Evolutionary conservation across 2,797 vertebrate species (phyloP).

Genomic region (Siniperca scherzeri): DNA sequence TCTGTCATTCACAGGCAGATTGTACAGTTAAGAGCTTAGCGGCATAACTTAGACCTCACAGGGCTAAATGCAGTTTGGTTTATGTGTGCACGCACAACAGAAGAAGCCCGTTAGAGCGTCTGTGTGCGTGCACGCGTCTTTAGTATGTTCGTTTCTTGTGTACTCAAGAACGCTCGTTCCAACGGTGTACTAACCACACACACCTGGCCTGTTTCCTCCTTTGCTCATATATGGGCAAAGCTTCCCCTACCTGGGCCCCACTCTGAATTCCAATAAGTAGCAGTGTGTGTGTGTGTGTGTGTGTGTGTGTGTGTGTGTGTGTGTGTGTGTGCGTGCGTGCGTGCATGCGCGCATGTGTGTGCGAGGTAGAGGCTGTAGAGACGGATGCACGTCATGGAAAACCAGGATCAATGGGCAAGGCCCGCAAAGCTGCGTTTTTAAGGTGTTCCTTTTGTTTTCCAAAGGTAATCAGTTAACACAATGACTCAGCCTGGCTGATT

Average conservation of each 20-base stretch:
- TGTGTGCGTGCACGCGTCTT: slow-evolving; percentile 36
- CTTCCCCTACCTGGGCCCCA: slow-evolving; percentile 85
- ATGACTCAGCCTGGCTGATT: slow-evolving; percentile 75
- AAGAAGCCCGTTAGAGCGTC: slow-evolving; percentile 44
- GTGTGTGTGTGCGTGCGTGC: slow-evolving; percentile 23
- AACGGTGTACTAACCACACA: slow-evolving; percentile 76
- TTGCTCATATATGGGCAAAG: slow-evolving; percentile 85
- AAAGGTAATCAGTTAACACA: slow-evolving; percentile 79
- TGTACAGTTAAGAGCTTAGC: slow-evolving; percentile 62
- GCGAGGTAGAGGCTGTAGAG: slow-evolving; percentile 60
- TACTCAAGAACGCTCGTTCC: slow-evolving; percentile 68
- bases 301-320: slow-evolving; percentile 9
- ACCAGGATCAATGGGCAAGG: slow-evolving; percentile 82
- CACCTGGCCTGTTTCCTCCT: slow-evolving; percentile 81
- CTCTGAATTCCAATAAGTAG: slow-evolving; percentile 81
- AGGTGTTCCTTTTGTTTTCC: slow-evolving; percentile 80
- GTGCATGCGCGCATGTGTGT: background rate
- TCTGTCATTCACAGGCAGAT: slow-evolving; percentile 63
- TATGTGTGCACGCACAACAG: slow-evolving; percentile 26
- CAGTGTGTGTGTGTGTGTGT: slow-evolving; percentile 28
- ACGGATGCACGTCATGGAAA: slow-evolving; percentile 85
- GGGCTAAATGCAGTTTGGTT: slow-evolving; percentile 44
- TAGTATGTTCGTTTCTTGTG: slow-evolving; percentile 45
- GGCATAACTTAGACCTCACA: slow-evolving; percentile 62
- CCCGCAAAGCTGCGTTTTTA: slow-evolving; percentile 67